These are phyloP conservation scores for Gallinago solitaria DNA, from an alignment of 2,797 vertebrate genomes.

Conservation along the genomic window DNA sequence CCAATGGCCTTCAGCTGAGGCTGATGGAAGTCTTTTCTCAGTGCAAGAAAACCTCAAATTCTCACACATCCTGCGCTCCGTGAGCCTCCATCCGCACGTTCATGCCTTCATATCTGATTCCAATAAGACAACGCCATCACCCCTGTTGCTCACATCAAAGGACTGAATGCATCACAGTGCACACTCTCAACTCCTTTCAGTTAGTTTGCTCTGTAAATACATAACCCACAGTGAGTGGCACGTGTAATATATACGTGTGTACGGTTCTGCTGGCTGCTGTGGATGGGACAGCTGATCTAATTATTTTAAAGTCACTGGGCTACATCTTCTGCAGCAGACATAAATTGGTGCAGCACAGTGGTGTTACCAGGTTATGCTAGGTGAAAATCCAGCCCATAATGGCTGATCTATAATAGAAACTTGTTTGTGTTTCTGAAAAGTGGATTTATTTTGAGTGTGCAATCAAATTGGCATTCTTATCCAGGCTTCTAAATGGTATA, in stretches of 20 bases:
- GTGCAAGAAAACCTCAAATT: background rate
- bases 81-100: background rate
- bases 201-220: slow-evolving; percentile 19
- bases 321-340: background rate
- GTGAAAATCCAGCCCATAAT: background rate
- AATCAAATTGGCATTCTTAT: slow-evolving; percentile 37
- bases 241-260: background rate
- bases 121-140: background rate
- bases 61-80: background rate
- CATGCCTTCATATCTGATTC: slow-evolving; percentile 5
- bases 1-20: background rate
- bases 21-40: background rate
- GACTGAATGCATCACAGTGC: background rate
- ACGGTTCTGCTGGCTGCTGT: background rate
- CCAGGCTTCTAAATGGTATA: background rate
- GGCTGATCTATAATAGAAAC: slow-evolving; percentile 1
- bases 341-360: background rate
- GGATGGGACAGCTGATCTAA: slow-evolving; percentile 4
- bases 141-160: slow-evolving; percentile 31
- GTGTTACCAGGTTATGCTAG: background rate
- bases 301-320: slow-evolving; percentile 38
- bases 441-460: slow-evolving; percentile 21
- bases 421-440: slow-evolving; percentile 49
- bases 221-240: background rate
- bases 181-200: slow-evolving; percentile 23